Conservation (phyloP, 2,888 invertebrate genomes). For the Erynnis tages region DNA sequence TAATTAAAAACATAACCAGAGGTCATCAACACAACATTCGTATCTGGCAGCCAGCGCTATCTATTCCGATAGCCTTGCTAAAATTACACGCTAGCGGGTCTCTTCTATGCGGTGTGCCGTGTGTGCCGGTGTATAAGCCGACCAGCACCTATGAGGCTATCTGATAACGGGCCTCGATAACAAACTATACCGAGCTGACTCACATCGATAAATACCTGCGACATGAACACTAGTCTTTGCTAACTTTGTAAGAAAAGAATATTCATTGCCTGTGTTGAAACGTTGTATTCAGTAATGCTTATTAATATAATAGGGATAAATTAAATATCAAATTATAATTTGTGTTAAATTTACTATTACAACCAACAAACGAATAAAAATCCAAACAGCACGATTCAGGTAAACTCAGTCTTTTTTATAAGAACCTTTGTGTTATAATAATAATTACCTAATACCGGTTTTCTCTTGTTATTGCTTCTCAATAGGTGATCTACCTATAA, state of each 20-base stretch:
- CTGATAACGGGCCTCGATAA: constrained; percentile 73
- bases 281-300: too few relatives aligned
- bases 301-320: too few relatives aligned
- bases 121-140: constrained; percentile 37
- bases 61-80: constrained; percentile 46
- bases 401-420: too few relatives aligned
- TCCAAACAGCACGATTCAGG: too few relatives aligned
- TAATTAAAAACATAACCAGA: constrained; percentile 20
- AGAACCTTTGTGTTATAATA: too few relatives aligned
- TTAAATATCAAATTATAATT: too few relatives aligned
- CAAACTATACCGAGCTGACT: constrained; percentile 60
- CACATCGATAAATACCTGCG: constrained; percentile 44
- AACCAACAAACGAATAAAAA: too few relatives aligned
- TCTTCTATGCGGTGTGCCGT: constrained; percentile 34
- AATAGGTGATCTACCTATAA: too few relatives aligned
- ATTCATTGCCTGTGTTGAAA: too few relatives aligned
- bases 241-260: not conserved
- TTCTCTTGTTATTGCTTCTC: too few relatives aligned
- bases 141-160: constrained; percentile 48
- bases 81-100: constrained; percentile 40
- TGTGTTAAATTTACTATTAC: too few relatives aligned
- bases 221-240: constrained; percentile 11
- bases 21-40: constrained; percentile 33
- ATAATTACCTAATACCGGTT: too few relatives aligned
- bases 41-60: constrained; percentile 34